Percentiles rank a stretch among this genome's conserved stretches.
Evolutionary conservation across 2,113 vertebrate genomes (phyloP).

Genomic region (Tetrao urogallus): DNA sequence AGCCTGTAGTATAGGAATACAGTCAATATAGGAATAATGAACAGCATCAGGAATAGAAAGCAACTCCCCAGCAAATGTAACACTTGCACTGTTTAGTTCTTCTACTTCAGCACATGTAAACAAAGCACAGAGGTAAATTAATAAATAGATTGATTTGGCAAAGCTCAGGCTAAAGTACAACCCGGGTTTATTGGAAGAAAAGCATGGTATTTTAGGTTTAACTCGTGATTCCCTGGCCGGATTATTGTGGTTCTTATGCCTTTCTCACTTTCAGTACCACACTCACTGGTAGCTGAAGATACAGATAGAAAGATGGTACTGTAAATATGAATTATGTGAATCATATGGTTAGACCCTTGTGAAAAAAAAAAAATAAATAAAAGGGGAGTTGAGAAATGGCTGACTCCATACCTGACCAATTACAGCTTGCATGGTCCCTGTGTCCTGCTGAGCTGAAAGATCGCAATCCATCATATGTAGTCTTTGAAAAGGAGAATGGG

Average conservation of each 20-base stretch:
- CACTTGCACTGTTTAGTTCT: slow-evolving; percentile 63
- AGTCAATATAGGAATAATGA: slow-evolving; percentile 70
- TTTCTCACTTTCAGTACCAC: slow-evolving; percentile 74
- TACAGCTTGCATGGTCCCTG: slow-evolving; percentile 87
- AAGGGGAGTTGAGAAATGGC: slow-evolving; percentile 88
- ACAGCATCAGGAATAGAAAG: slow-evolving; percentile 65
- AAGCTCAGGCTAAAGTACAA: slow-evolving; percentile 60
- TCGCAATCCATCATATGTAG: slow-evolving; percentile 87
- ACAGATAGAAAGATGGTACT: slow-evolving; percentile 84
- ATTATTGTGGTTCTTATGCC: slow-evolving; percentile 77
- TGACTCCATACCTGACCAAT: slow-evolving; percentile 91
- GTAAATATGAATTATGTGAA: slow-evolving; percentile 89
- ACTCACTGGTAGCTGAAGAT: slow-evolving; percentile 77
- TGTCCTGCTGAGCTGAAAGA: slow-evolving; percentile 87
- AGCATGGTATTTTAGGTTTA: slow-evolving; percentile 70
- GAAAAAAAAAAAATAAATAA: slow-evolving; percentile 72
- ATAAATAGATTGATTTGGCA: slow-evolving; percentile 50
- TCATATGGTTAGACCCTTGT: slow-evolving; percentile 83
- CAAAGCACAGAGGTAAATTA: slow-evolving; percentile 46
- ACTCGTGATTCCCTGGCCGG: slow-evolving; percentile 67
- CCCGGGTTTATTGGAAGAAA: slow-evolving; percentile 37
- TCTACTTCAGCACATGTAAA: slow-evolving; percentile 66
- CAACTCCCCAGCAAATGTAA: slow-evolving; percentile 58
- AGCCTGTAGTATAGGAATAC: slow-evolving; percentile 49
- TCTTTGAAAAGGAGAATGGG: slow-evolving; percentile 87